These are phyloP conservation scores for Pseudococcus viburni DNA, from an alignment of 2,888 invertebrate species.

Conservation along the genomic window DNA sequence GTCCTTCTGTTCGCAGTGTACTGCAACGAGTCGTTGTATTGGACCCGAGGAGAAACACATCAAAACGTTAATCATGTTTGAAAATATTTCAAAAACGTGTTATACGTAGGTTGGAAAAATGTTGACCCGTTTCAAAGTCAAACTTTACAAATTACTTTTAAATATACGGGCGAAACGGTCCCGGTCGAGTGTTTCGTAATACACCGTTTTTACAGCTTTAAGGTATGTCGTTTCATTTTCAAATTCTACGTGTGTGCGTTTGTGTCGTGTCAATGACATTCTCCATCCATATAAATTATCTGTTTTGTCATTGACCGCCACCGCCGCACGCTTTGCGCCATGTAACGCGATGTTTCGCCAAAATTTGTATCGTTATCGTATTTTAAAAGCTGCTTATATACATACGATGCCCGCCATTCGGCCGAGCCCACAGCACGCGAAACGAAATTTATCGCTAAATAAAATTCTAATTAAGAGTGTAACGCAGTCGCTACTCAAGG, in stretches of 20 bases:
- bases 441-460: constrained; percentile 28
- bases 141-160: constrained; percentile 47
- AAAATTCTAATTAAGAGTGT: constrained; percentile 41
- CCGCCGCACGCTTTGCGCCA: not conserved
- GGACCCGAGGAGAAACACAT: not conserved
- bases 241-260: not conserved
- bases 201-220: constrained; percentile 25
- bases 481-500: constrained; percentile 4
- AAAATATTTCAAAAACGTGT: constrained; percentile 44
- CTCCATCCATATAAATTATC: constrained; percentile 35
- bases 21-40: not conserved
- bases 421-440: not conserved
- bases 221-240: constrained; percentile 49
- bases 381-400: constrained; percentile 26
- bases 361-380: constrained; percentile 39
- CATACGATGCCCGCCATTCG: not conserved
- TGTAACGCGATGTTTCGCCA: constrained; percentile 28
- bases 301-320: constrained; percentile 16
- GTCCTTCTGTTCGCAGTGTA: not conserved
- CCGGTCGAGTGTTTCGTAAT: constrained; percentile 35
- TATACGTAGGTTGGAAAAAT: constrained; percentile 38
- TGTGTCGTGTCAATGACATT: constrained; percentile 41
- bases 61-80: constrained; percentile 49
- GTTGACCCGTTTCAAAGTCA: constrained; percentile 49
- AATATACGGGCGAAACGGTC: constrained; percentile 38